phyloP scores from a whole-genome alignment of 23 tunicate species.

The Ciona savignyi region DNA sequence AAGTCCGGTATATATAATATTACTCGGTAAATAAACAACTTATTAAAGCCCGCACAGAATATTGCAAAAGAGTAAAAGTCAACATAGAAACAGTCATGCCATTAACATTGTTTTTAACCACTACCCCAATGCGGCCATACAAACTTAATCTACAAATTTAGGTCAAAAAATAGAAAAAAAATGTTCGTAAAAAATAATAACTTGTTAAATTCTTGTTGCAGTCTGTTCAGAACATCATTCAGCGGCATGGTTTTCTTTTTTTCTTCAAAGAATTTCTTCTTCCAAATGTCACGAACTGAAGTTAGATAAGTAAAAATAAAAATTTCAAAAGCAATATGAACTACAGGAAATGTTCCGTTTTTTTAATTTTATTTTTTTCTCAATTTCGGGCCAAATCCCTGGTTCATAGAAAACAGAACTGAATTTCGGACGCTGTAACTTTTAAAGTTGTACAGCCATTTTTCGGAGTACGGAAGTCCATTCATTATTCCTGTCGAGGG shows the following conservation, averaged over 20 bases:
- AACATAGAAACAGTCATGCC: no score
- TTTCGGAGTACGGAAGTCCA: neutral
- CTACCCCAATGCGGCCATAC: no score
- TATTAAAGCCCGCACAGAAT: no score
- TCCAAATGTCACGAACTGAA: conserved; percentile 80
- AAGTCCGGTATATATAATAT: no score
- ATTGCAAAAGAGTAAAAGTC: no score
- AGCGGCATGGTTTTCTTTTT: conserved; percentile 76
- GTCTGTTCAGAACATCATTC: conserved; percentile 39
- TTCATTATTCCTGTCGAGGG: neutral
- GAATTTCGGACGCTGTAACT: neutral
- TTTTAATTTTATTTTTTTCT: no score
- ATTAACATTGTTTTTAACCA: no score
- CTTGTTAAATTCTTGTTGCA: conserved; percentile 54
- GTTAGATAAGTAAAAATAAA: neutral
- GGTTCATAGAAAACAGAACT: neutral
- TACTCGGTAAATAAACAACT: no score
- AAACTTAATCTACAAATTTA: no score
- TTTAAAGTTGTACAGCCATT: neutral
- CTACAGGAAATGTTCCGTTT: neutral
- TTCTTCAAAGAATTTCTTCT: conserved; percentile 74
- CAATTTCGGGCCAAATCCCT: no score
- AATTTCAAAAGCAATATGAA: neutral
- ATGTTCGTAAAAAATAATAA: no score
- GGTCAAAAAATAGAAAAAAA: no score